phyloP scores from a whole-genome alignment of 2,113 vertebrate genomes.

The Sinosuthora webbiana region DNA sequence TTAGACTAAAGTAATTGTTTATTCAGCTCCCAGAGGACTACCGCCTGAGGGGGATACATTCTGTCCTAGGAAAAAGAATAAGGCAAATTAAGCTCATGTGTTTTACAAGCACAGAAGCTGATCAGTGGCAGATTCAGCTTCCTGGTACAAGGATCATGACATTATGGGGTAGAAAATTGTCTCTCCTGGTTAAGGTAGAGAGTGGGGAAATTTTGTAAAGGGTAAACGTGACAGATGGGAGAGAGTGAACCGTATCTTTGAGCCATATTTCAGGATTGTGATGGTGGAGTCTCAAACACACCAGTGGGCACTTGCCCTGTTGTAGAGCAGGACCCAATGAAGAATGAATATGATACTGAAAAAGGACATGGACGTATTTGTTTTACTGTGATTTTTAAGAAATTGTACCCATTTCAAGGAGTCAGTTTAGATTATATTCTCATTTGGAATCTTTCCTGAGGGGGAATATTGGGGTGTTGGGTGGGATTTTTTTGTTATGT shows the following conservation, averaged over 20 bases:
- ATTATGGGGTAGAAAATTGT: not conserved
- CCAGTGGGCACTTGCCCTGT: too few relatives aligned
- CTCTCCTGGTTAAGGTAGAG: not conserved
- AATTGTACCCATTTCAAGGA: not conserved
- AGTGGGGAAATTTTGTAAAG: not conserved
- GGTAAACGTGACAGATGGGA: not conserved
- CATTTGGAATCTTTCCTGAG: not conserved
- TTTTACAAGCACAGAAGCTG: not conserved
- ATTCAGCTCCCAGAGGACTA: not conserved
- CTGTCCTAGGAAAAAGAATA: not conserved
- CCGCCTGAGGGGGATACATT: not conserved
- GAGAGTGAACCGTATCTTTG: not conserved
- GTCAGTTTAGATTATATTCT: not conserved
- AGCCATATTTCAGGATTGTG: not conserved
- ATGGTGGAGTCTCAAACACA: not conserved
- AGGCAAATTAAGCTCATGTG: not conserved
- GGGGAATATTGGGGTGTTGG: accelerated
- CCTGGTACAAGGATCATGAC: not conserved
- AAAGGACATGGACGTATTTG: not conserved
- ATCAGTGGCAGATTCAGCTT: not conserved
- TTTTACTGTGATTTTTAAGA: not conserved
- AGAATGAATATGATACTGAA: not conserved
- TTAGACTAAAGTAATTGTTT: not conserved
- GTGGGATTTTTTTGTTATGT: not conserved
- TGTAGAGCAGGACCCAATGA: not conserved